These are phyloP conservation scores for Syngnathus typhle DNA, from an alignment of 2,113 vertebrate species.

Conservation along the genomic window DNA sequence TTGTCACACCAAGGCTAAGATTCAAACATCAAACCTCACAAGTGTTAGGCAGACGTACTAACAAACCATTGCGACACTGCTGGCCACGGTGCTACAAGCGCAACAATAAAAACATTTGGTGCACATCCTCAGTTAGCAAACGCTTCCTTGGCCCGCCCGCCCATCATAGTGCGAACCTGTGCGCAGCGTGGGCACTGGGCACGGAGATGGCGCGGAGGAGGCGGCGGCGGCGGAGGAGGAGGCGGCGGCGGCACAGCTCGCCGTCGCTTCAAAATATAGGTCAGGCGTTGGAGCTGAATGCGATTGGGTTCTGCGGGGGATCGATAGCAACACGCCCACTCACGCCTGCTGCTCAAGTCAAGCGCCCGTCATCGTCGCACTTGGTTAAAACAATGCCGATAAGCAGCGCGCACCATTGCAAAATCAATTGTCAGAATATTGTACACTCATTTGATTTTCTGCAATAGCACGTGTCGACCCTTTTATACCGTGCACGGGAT, in stretches of 20 bases:
- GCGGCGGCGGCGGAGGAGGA: slow-evolving; percentile 15
- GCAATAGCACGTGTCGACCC: neutral
- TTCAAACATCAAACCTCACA: no score
- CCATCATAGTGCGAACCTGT: slow-evolving; percentile 22
- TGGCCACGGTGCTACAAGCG: no score
- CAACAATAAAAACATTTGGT: no score
- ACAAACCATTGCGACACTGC: no score
- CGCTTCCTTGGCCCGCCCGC: slow-evolving; percentile 24
- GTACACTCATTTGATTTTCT: neutral
- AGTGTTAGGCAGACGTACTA: no score
- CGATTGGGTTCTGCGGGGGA: slow-evolving; percentile 50
- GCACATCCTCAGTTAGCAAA: neutral
- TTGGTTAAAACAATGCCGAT: slow-evolving; percentile 38
- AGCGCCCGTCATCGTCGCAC: slow-evolving; percentile 32
- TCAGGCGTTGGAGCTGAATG: slow-evolving; percentile 45
- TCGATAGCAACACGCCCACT: slow-evolving; percentile 58
- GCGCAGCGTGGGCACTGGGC: slow-evolving; percentile 16
- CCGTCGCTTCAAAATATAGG: slow-evolving; percentile 54
- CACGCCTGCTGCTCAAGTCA: slow-evolving; percentile 17
- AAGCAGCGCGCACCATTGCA: slow-evolving; percentile 8
- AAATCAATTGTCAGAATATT: slow-evolving; percentile 2
- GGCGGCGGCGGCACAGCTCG: slow-evolving; percentile 28
- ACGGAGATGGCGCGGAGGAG: slow-evolving; percentile 13
- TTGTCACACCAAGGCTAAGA: no score
- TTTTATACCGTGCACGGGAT: neutral